Evolutionary conservation across 1,140 invertebrate species (phyloP), one percentile per base, ranked within the genome.

Genomic region (Drosophila asahinai): DNA sequence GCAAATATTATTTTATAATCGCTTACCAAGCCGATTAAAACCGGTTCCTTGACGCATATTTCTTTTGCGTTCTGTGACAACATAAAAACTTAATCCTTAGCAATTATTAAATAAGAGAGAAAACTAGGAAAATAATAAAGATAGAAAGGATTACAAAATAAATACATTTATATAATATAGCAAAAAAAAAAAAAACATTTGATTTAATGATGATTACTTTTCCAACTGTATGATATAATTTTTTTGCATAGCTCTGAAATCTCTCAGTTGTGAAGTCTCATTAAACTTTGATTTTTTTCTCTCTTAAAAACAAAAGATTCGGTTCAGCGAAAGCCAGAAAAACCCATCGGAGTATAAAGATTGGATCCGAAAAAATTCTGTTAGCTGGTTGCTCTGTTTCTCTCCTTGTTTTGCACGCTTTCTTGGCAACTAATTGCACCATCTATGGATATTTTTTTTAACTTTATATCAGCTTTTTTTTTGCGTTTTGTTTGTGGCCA

Each of bases 381-480:
- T 62, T 78, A 48, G 45, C 38, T 51, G 47, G 40, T n/a, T 73
- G 67, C 64, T 70, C 65, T 55, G 40, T 40, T 62, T 73, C 48
- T 55, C 36, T 42, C 22, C 36, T 42, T 38, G 30, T 57, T 54
- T 66, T 86, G 82, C 86, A 90, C 86, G 86, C 86, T 90, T 90
- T 90, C 86, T 73, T 90, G 86, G 68, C 57, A 77, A 42, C 75
- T 86, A 89, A 89, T 90, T 89, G 86, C 78, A 73, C 64, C 81
- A 78, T 78, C 66, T 58, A 58, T 52, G 67, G 42, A 65, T 63
- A 25, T 17, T 55, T 55, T 55, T 62, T 62, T 71, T 72, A 4
- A 36, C 33, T 36, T 12, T 36, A 36, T 66, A 60, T 61, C 54
- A 54, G 48, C 11, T 25, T 47, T 15, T 17, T 38, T 54, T 54